Evolutionary conservation across 2,113 vertebrate species (phyloP).

Genomic region (Anoplopoma fimbria): DNA sequence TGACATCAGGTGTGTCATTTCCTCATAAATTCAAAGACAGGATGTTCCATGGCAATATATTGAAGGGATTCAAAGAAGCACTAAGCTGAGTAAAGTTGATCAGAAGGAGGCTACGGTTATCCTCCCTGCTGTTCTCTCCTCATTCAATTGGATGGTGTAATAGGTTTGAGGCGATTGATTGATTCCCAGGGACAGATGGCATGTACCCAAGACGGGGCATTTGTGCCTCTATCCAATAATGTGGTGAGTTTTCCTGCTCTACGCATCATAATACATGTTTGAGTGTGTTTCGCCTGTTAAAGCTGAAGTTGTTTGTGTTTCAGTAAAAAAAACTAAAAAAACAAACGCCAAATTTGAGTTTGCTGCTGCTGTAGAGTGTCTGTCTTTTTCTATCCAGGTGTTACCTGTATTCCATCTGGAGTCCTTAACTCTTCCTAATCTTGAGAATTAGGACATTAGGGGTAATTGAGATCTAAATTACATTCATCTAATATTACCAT

Average conservation of each 20-base stretch:
- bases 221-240: conserved; percentile 59
- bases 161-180: conserved; percentile 58
- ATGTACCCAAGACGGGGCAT: conserved; percentile 50
- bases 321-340: neutral
- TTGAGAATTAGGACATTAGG: conserved; percentile 71
- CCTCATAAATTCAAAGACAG: conserved; percentile 14
- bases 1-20: conserved; percentile 31
- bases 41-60: conserved; percentile 26
- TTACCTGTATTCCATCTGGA: conserved; percentile 65
- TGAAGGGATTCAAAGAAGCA: neutral
- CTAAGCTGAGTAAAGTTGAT: conserved; percentile 57
- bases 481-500: conserved; percentile 73
- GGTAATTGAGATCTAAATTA: conserved; percentile 75
- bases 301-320: conserved; percentile 1
- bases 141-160: conserved; percentile 46
- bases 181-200: conserved; percentile 68
- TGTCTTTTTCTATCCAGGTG: conserved; percentile 55
- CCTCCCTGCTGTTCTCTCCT: conserved; percentile 47
- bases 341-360: neutral
- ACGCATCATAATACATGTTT: conserved; percentile 25
- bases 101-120: conserved; percentile 44
- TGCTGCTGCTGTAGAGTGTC: conserved; percentile 3
- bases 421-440: conserved; percentile 66
- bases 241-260: conserved; percentile 29
- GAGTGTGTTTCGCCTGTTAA: conserved; percentile 32